Evolutionary conservation across 2,113 vertebrate species (phyloP).

Genomic region (Anoura caudifer): DNA sequence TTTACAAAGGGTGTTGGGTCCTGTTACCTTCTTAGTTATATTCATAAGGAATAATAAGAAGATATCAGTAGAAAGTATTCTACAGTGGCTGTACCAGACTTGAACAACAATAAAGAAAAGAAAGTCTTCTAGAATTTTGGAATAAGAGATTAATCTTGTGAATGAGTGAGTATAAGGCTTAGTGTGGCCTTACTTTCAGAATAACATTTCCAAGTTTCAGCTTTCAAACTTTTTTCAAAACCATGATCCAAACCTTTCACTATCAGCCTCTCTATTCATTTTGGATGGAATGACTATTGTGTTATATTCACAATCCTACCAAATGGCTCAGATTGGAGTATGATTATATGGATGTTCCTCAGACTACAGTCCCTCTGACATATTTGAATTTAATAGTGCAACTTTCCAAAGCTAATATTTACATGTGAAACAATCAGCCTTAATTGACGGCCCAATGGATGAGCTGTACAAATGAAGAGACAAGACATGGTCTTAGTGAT

Average conservation of each 20-base stretch:
- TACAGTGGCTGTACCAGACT: too few relatives aligned
- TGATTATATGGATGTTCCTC: neutral
- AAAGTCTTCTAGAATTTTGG: neutral
- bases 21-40: neutral
- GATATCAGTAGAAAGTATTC: neutral
- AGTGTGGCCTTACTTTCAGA: neutral
- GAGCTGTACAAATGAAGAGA: neutral
- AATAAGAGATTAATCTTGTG: neutral
- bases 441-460: neutral
- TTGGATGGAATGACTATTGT: neutral
- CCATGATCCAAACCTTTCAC: neutral
- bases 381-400: neutral
- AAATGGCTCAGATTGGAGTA: neutral
- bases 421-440: neutral
- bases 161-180: neutral
- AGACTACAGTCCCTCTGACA: neutral
- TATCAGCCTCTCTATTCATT: neutral
- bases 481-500: neutral
- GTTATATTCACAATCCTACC: neutral
- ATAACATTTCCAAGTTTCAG: neutral
- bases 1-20: neutral
- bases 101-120: too few relatives aligned
- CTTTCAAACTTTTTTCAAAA: neutral
- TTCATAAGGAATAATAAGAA: neutral
- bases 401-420: neutral